Evolutionary conservation across 2,113 vertebrate genomes (phyloP), one percentile per base, ranked within the genome.

Genomic region (Erythrolamprus reginae): DNA sequence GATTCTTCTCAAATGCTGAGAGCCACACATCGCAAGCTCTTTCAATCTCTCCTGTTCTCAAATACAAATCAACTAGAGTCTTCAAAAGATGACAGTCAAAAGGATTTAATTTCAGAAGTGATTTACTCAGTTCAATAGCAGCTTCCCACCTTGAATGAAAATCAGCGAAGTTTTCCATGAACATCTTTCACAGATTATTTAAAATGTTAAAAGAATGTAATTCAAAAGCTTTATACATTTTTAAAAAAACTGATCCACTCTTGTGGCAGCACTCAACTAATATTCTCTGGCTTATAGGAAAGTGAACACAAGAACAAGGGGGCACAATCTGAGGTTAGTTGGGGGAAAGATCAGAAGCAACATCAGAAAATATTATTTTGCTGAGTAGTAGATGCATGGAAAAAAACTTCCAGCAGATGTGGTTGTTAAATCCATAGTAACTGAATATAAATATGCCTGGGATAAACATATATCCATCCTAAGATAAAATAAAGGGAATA

Each of bases 51-150:
- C 97, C 96, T 86, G 92, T 96, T 77, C 93, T 94, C 58, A 98
- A 89, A 95, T 98, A 98, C 7, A 99, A 95, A 61, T 97, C 95
- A 8, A 97, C 97, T 92, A 98, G 96, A 51, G 95, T 91, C 89
- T 98, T 98, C 93, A 98, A 94, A 90, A 99, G 95, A 21, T 96
- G 91, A 93, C 98, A 98, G 87, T 97, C 98, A 89, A 95, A 94
- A 0, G 98, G 98, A 92, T 96, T 97, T 0, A 93, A 90, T 53
- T 95, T 94, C 94, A 99, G 89, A 85, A 99, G 96, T 52, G 96
- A 95, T 93, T 96, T 97, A 84, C 98, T 99, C 82, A 98, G 96
- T 13, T 95, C 90, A 26, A 97, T 83, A 7, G 98, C 99, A 83
- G 97, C 97, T 0, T 98, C 97, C 61, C 96, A 97, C 95, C 99